phyloP scores from a whole-genome alignment of 2,113 vertebrate genomes.

The Lamprologus speciosus region DNA sequence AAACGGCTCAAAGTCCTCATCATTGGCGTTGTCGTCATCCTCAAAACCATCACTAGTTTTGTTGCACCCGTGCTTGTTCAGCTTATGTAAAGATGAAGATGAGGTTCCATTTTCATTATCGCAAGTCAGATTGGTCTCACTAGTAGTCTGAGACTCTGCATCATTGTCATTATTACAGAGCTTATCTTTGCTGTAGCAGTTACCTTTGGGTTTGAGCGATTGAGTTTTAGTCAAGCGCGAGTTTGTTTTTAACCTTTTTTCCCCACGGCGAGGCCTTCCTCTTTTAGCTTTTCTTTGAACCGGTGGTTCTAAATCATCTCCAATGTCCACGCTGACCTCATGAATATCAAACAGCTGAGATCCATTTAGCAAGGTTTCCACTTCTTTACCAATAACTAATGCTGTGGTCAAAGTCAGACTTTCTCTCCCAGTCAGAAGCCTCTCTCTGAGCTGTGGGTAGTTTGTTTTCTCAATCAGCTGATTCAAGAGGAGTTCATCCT shows the following conservation, averaged over 20 bases:
- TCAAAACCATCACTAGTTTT: neutral
- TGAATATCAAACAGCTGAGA: constrained; percentile 14
- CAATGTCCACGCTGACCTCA: constrained; percentile 46
- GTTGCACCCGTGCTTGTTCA: neutral
- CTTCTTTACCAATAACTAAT: constrained; percentile 15
- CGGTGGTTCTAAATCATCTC: constrained; percentile 7
- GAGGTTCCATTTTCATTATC: neutral
- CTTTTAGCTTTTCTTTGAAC: constrained; percentile 16
- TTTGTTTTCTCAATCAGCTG: constrained; percentile 51
- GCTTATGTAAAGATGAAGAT: neutral
- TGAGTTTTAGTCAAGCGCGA: neutral
- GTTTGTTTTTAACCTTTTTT: neutral
- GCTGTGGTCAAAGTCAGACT: constrained; percentile 31
- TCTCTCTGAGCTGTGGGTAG: constrained; percentile 18
- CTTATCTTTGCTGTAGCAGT: neutral
- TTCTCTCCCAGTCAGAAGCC: neutral
- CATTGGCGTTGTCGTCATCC: neutral
- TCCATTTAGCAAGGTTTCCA: neutral
- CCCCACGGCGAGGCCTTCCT: constrained; percentile 29
- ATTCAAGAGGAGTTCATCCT: constrained; percentile 29
- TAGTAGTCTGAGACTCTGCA: neutral
- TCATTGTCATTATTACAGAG: neutral
- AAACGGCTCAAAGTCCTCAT: neutral
- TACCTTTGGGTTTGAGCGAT: neutral
- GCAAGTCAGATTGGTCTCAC: neutral